Percentiles rank a stretch among this genome's conserved stretches.
These are phyloP conservation scores for Boulengeromyrus knoepffleri DNA, from an alignment of 2,113 vertebrate genomes.

Conservation along the genomic window DNA sequence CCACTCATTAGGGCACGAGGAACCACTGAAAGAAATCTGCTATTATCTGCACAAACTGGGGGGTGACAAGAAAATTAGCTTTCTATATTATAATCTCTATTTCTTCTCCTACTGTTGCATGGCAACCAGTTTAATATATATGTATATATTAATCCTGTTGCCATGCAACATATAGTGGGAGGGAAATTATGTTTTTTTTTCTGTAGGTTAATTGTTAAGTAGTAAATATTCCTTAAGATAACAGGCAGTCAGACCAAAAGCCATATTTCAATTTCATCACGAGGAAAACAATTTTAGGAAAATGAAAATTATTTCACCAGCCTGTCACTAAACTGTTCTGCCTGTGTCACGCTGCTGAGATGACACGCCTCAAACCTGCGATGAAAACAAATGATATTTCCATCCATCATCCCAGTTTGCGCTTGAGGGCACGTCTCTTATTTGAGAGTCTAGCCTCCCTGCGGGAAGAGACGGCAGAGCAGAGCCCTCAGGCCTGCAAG, in stretches of 20 bases:
- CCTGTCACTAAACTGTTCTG: neutral
- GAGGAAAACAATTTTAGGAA: neutral
- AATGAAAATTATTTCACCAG: neutral
- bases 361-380: neutral
- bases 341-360: neutral
- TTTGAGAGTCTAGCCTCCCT: neutral
- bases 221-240: neutral
- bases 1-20: neutral
- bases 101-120: neutral
- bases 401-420: neutral
- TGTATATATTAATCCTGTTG: neutral
- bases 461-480: neutral
- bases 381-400: neutral
- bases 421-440: neutral
- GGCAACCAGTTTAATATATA: slow-evolving; percentile 13
- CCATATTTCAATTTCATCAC: neutral
- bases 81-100: neutral
- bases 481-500: neutral
- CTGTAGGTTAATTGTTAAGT: neutral
- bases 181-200: neutral
- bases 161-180: neutral
- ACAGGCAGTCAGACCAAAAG: neutral
- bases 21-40: neutral
- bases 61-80: neutral
- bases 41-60: neutral